Evolutionary conservation across 2,888 invertebrate genomes (phyloP).

Genomic region (Ochropleura plecta): DNA sequence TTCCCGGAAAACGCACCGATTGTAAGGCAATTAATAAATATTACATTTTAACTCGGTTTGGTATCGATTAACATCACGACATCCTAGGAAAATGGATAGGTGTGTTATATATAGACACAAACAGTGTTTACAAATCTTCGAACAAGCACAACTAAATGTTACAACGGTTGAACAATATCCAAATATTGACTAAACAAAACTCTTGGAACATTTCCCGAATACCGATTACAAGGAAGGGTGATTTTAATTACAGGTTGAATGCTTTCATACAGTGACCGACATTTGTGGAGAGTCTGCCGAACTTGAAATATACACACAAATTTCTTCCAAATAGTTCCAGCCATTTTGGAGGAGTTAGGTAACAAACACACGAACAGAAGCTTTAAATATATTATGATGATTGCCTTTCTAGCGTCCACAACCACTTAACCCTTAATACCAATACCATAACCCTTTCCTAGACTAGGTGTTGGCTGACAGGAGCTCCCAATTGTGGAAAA

Average conservation of each 20-base stretch:
- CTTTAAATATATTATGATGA: background rate
- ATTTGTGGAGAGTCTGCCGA: conserved; percentile 22
- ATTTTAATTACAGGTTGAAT: conserved; percentile 26
- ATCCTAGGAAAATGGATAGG: background rate
- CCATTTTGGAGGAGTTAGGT: too few species aligned
- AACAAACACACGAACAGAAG: too few species aligned
- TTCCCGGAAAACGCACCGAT: background rate
- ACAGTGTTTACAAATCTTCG: background rate
- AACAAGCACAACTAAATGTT: background rate
- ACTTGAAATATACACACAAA: background rate
- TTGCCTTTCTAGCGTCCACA: background rate
- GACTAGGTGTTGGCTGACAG: background rate
- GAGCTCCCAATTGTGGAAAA: background rate
- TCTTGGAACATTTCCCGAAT: conserved; percentile 15
- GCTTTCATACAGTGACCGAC: conserved; percentile 24
- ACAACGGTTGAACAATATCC: conserved; percentile 5
- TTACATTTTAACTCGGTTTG: background rate
- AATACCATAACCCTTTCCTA: background rate
- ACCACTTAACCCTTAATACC: too few species aligned
- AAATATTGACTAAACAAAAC: conserved; percentile 12
- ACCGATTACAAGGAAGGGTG: conserved; percentile 10
- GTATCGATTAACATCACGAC: background rate
- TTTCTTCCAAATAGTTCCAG: too few species aligned
- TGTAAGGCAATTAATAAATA: background rate
- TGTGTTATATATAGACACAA: background rate